A percentile compares a stretch with the other conserved stretches of the same genome.
These are phyloP conservation scores for Drosophila infuscata DNA, from an alignment of 2,888 invertebrate species.

Conservation along the genomic window DNA sequence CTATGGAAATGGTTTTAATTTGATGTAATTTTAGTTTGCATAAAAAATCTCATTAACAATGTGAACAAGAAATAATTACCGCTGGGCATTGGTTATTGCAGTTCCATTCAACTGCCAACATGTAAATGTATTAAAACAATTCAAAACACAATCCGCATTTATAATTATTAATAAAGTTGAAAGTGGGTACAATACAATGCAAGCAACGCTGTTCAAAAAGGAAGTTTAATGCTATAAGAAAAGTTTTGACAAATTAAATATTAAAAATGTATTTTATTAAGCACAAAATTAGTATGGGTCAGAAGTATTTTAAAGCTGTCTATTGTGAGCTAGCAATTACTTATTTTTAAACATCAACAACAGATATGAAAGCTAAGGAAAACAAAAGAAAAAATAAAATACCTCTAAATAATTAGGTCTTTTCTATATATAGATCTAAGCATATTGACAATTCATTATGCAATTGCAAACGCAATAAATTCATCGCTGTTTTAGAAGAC, in stretches of 20 bases:
- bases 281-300: not conserved
- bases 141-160: not conserved
- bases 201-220: constrained; percentile 1
- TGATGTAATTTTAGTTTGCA: constrained; percentile 18
- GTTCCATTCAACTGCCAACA: constrained; percentile 1
- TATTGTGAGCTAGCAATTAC: not conserved
- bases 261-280: constrained; percentile 11
- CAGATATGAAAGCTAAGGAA: not conserved
- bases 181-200: not conserved
- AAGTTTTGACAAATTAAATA: constrained; percentile 9
- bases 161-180: constrained; percentile 7
- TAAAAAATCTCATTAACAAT: constrained; percentile 32
- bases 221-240: constrained; percentile 1
- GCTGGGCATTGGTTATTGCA: constrained; percentile 11
- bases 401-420: not conserved
- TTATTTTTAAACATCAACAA: not conserved
- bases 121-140: constrained; percentile 6
- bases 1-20: constrained; percentile 25
- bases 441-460: not conserved
- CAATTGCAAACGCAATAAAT: not conserved
- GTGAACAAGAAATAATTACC: constrained; percentile 30
- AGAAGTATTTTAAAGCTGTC: not conserved
- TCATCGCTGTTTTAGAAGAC: not conserved
- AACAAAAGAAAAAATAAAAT: not conserved
- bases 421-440: not conserved